These are phyloP conservation scores for Ictidomys tridecemlineatus DNA, from an alignment of 2,113 vertebrate species.

Conservation along the genomic window DNA sequence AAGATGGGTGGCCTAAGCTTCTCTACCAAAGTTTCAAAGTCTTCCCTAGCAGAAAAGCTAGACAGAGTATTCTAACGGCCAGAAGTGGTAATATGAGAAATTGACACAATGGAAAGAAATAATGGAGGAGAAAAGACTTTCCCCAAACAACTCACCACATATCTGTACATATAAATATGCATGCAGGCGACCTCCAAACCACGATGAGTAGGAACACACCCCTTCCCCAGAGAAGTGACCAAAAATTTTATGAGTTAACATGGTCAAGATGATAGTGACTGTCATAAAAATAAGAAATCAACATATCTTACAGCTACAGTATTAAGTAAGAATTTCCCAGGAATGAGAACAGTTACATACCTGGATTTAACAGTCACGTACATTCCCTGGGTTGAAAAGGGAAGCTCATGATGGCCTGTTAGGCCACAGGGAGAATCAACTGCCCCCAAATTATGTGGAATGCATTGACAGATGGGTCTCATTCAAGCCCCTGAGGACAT, in stretches of 20 bases:
- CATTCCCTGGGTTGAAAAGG: not conserved
- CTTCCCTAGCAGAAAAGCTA: not conserved
- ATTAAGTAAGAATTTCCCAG: not conserved
- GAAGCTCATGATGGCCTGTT: not conserved
- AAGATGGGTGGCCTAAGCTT: not conserved
- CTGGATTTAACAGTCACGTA: no score
- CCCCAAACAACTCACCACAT: not conserved
- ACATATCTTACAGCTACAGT: not conserved
- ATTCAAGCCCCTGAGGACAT: not conserved
- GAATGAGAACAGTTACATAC: not conserved
- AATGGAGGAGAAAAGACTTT: not conserved
- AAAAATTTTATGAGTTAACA: not conserved
- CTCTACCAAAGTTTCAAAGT: not conserved
- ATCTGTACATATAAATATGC: not conserved
- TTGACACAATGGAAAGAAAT: not conserved
- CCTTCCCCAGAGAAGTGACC: not conserved
- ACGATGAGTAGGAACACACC: not conserved
- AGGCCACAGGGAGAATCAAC: not conserved
- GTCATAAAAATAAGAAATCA: not conserved
- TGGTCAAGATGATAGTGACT: not conserved
- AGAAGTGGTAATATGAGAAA: not conserved
- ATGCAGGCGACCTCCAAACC: not conserved
- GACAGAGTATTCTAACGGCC: not conserved
- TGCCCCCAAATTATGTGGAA: not conserved
- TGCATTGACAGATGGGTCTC: not conserved